These are phyloP conservation scores for Plotosus lineatus DNA, from an alignment of 2,113 vertebrate species.

Conservation along the genomic window DNA sequence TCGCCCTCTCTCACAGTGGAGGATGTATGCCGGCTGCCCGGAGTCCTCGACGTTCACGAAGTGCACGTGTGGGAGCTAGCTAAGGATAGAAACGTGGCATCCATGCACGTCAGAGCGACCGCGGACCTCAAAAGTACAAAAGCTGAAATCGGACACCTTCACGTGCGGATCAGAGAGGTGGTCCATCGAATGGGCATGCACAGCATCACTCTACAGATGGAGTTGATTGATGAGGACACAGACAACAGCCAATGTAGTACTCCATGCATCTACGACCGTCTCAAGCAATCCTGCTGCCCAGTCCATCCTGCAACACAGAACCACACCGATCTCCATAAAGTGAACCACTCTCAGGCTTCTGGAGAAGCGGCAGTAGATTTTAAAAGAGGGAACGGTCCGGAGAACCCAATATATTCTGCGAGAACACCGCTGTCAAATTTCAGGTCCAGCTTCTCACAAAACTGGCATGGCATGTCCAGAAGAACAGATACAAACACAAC, in stretches of 20 bases:
- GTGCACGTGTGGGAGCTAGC: constrained; percentile 80
- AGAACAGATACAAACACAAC: too few relatives aligned
- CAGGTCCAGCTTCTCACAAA: background rate
- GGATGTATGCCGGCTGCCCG: constrained; percentile 65
- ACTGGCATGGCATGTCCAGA: background rate
- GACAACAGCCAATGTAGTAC: constrained; percentile 64
- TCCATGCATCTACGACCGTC: constrained; percentile 72
- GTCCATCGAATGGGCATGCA: constrained; percentile 78
- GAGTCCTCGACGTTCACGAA: constrained; percentile 76
- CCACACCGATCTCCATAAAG: constrained; percentile 14
- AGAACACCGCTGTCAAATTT: constrained; percentile 27
- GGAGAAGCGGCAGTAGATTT: background rate
- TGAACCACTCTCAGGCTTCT: background rate
- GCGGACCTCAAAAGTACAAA: constrained; percentile 45
- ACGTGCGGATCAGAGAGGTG: constrained; percentile 70
- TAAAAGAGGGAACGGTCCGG: background rate
- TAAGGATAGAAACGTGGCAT: constrained; percentile 77
- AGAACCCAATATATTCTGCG: background rate
- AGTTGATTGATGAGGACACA: constrained; percentile 63
- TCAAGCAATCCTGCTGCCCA: constrained; percentile 72
- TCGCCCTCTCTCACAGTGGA: constrained; percentile 62
- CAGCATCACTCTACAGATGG: constrained; percentile 80
- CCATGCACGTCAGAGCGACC: constrained; percentile 76
- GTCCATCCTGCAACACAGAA: background rate
- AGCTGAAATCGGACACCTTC: constrained; percentile 56